Percentiles rank a stretch among this genome's conserved stretches.
Conservation (phyloP, 1,140 invertebrate genomes). For the silkworm (Bombyx mori) region ASM3026992v2 NC_085117.1:14276001-14276500, state of each 20-base stretch:
- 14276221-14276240: conserved; percentile 59
- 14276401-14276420: too few relatives aligned
- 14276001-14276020: too few relatives aligned
- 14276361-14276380: too few relatives aligned
- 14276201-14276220: conserved; percentile 68
- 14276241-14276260: conserved; percentile 61
- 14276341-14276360: conserved; percentile 5
- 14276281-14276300: conserved; percentile 56
- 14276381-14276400: too few relatives aligned
- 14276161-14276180: conserved; percentile 49
- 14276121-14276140: conserved; percentile 40
- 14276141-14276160: conserved; percentile 40
- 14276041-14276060: too few relatives aligned
- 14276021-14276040: too few relatives aligned
- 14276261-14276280: conserved; percentile 56
- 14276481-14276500: too few relatives aligned
- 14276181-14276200: conserved; percentile 59
- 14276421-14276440: too few relatives aligned
- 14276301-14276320: conserved; percentile 48
- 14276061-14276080: too few relatives aligned
- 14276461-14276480: too few relatives aligned
- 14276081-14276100: too few relatives aligned
- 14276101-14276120: conserved; percentile 12
- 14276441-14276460: too few relatives aligned
- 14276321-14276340: conserved; percentile 39